Conservation (phyloP, 2,888 invertebrate genomes). For the Molorchus minor region DNA sequence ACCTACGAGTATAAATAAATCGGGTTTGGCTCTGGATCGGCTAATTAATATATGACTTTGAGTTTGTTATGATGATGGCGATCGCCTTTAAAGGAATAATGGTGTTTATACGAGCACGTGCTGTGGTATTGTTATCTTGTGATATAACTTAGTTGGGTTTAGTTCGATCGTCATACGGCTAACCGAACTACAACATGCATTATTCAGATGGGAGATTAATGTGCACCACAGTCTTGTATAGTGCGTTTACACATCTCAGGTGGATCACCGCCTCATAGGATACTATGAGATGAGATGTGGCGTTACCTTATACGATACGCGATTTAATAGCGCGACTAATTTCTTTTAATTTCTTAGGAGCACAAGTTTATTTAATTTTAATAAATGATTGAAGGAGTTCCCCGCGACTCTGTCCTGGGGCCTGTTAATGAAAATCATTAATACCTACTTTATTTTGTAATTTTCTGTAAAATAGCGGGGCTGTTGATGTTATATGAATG, state of each 20-base stretch:
- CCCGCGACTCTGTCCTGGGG: too few relatives aligned
- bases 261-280: slow-evolving; percentile 11
- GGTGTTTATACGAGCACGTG: slow-evolving; percentile 50
- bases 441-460: too few relatives aligned
- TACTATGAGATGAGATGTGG: not conserved
- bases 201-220: slow-evolving; percentile 55
- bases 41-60: slow-evolving; percentile 27
- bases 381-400: too few relatives aligned
- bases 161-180: slow-evolving; percentile 51
- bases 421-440: too few relatives aligned
- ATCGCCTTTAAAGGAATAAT: slow-evolving; percentile 48
- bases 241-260: slow-evolving; percentile 41
- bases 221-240: slow-evolving; percentile 50
- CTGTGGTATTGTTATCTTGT: slow-evolving; percentile 48
- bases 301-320: slow-evolving; percentile 7
- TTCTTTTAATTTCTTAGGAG: too few relatives aligned
- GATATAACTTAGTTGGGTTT: slow-evolving; percentile 51
- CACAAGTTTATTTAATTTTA: too few relatives aligned
- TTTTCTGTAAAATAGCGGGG: too few relatives aligned
- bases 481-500: too few relatives aligned
- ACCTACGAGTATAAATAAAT: too few relatives aligned
- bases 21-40: too few relatives aligned
- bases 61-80: slow-evolving; percentile 33
- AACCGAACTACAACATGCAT: slow-evolving; percentile 53
- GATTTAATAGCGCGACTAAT: slow-evolving; percentile 10